Percentiles rank a stretch among this genome's conserved stretches.
Conservation (phyloP, 2,113 vertebrate genomes). For the Morone saxatilis region DNA sequence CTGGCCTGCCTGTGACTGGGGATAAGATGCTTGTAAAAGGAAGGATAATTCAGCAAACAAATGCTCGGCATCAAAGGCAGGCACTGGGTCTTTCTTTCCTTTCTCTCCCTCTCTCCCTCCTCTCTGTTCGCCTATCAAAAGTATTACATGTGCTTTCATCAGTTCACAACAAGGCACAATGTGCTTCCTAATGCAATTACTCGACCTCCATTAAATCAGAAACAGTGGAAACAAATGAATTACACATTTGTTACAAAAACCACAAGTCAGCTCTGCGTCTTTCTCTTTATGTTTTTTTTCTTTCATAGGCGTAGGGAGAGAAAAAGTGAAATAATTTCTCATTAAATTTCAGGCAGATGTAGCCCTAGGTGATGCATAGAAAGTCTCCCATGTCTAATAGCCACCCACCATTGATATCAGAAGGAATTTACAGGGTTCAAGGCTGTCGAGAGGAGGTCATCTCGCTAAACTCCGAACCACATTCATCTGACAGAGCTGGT, state of each 20-base stretch:
- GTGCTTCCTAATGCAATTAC: constrained; percentile 85
- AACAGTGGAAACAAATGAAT: constrained; percentile 83
- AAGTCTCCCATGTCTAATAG: constrained; percentile 85
- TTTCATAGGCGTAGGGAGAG: constrained; percentile 63
- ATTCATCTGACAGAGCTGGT: constrained; percentile 84
- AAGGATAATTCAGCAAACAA: constrained; percentile 83
- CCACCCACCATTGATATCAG: constrained; percentile 85
- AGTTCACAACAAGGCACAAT: constrained; percentile 83
- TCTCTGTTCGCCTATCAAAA: constrained; percentile 80
- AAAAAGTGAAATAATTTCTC: constrained; percentile 81
- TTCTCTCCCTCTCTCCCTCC: constrained; percentile 59
- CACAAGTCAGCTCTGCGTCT: constrained; percentile 76
- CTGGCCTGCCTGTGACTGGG: constrained; percentile 81
- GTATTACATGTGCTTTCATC: constrained; percentile 84
- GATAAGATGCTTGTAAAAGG: constrained; percentile 82
- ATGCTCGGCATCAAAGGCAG: constrained; percentile 81
- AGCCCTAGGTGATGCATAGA: constrained; percentile 84
- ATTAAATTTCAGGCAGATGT: constrained; percentile 83
- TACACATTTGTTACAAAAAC: constrained; percentile 81
- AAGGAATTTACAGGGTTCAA: constrained; percentile 85
- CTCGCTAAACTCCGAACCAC: constrained; percentile 79
- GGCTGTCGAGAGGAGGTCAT: constrained; percentile 84
- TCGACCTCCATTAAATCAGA: constrained; percentile 84
- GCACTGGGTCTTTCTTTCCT: constrained; percentile 65
- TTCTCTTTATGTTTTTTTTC: constrained; percentile 56